Base-by-base conservation (phyloP, 2,888 invertebrate genomes). In the Alcis repandata region DNA sequence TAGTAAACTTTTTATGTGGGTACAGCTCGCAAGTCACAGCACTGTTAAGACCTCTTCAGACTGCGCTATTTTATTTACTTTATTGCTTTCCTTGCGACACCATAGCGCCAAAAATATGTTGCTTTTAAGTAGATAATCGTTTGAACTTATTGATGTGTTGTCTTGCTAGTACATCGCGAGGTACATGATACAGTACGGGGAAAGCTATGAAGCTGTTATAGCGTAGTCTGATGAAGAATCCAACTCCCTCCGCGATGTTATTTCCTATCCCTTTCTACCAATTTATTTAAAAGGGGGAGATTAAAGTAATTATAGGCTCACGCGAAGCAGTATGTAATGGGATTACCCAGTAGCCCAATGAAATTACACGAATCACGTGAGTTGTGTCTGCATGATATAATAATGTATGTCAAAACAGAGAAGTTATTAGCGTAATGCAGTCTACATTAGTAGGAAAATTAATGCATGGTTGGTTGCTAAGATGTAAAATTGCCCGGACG, bases 231-330 rank as follows among this genome's bases (percentile, higher is more conserved):
- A n/a, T 7, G 41, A 22, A 43, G 48, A 59, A 51, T 62, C 13
- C 36, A 49, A 59, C 59, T 66, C 60, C 59, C 59, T 52, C 22
- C 20, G 32, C 56, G 48, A 71, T 67, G 66, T 68, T 69, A 66
- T 73, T 72, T 70, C 69, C 70, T 71, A 63, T 79, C 75, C 73
- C 76, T 71, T 69, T 75, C 74, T 69, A 73, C 51, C 74, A 79
- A 78, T 78, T 79, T 78, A 79, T 79, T 77, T 75, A 74, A 78
- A 76, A 76, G 79, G 77, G 63, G 77, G 75, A 71, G 67, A 72
- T 63, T 69, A 59, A 45, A 60, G 61, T 68, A 66, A 72, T 72
- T 67, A 69, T 71, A 67, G 49, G 65, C 66, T 54, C 72, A 70
- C 68, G 72, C 70, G 65, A 72, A 63, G 48, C 41, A 51, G 45